Base-by-base conservation (phyloP, 2,113 vertebrate species). In the Sitta europaea region DNA sequence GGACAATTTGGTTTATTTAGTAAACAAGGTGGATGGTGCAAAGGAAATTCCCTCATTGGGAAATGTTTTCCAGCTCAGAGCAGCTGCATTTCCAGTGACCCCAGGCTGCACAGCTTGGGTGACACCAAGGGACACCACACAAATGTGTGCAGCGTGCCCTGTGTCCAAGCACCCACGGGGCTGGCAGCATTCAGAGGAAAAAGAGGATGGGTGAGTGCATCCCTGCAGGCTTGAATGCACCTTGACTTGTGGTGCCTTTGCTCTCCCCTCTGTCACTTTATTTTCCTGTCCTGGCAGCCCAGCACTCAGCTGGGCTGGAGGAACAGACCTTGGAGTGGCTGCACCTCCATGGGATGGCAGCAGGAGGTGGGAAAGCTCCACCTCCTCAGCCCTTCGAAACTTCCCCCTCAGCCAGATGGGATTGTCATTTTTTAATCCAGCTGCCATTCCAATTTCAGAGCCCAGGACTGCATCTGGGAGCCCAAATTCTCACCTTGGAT, bases 91-190 rank as follows among this genome's bases (percentile, higher is more conserved):
- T 80, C 50, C 76, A 89, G 27, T 24, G 55, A 71, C 35, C 45
- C 59, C 68, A 42, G 59, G 33, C 73, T 65, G 42, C 50, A 80
- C 14, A 28, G 12, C 70, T 62, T 14, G 36, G 55, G 51, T 45
- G 65, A 61, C 76, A 50, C 35, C 9, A 7, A 65, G 55, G 31
- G 42, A 40, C 5, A 4, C 54, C 31, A 14, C 40, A 9, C 2
- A 16, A 53, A 36, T 0, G 0, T 9, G 28, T 12, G 31, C 50
- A 57, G 42, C 0, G 1, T 40, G 59, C 67, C 3, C 10, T 6
- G 36, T 51, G 31, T 40, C 45, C n/a, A 12, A 31, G 68, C 54
- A 58, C 16, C 45, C 61, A 27, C 1, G 0, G 10, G 61, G 45
- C n/a, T 75, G 87, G 29, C 62, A 68, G 71, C 55, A 20, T 28